phyloP scores from a whole-genome alignment of 2,888 invertebrate genomes.

The Hylaea fasciaria region DNA sequence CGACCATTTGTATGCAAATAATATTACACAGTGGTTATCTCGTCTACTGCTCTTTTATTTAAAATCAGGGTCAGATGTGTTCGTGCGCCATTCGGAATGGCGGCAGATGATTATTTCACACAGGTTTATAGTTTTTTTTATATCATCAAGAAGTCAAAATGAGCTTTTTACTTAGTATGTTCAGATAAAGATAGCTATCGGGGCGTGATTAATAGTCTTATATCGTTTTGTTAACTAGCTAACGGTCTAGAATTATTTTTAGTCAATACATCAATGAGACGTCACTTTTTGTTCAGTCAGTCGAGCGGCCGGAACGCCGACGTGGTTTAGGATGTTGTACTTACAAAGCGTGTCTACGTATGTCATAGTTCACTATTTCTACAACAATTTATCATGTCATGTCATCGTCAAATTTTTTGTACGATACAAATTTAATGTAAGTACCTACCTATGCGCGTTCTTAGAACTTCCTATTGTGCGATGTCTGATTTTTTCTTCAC shows the following conservation, averaged over 20 bases:
- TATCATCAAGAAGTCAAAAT: constrained; percentile 20
- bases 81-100: constrained; percentile 38
- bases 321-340: constrained; percentile 59
- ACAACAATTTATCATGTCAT: constrained; percentile 71
- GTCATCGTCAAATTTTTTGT: constrained; percentile 55
- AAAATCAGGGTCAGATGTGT: constrained; percentile 35
- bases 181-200: constrained; percentile 62
- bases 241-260: constrained; percentile 70
- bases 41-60: constrained; percentile 48
- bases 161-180: constrained; percentile 38
- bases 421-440: constrained; percentile 29
- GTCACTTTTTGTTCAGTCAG: constrained; percentile 70
- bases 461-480: constrained; percentile 14
- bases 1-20: constrained; percentile 65
- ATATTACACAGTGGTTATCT: constrained; percentile 52
- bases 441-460: neutral
- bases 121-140: constrained; percentile 15
- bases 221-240: constrained; percentile 74
- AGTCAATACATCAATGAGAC: constrained; percentile 77
- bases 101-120: constrained; percentile 18
- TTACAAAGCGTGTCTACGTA: constrained; percentile 58
- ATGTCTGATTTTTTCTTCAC: constrained; percentile 29
- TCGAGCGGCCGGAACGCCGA: constrained; percentile 33
- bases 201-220: constrained; percentile 67
- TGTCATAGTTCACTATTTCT: constrained; percentile 79